These are phyloP conservation scores for Carcinoscorpius rotundicauda DNA, from an alignment of 1,140 invertebrate genomes.

Conservation along the genomic window DNA sequence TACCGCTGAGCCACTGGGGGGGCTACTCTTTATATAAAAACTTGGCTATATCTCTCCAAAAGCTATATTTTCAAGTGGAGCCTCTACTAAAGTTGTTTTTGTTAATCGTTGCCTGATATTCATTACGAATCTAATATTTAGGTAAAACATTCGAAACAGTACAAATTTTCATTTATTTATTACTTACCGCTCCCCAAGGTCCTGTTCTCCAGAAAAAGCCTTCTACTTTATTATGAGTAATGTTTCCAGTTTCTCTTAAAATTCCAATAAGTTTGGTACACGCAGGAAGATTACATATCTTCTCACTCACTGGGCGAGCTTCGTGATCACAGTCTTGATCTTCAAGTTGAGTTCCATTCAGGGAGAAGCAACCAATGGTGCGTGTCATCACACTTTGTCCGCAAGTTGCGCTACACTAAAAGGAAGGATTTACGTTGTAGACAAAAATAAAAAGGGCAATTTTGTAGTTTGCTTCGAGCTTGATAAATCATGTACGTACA, in stretches of 20 bases:
- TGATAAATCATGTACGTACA: too few species aligned
- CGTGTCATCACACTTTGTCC: constrained; percentile 28
- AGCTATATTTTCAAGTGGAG: too few species aligned
- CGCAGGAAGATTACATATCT: neutral
- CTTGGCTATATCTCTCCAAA: too few species aligned
- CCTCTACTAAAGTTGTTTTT: too few species aligned
- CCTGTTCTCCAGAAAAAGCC: constrained; percentile 31
- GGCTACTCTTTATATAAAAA: too few species aligned
- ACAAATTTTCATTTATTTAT: neutral
- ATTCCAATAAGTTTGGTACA: constrained; percentile 5
- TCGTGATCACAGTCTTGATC: constrained; percentile 8
- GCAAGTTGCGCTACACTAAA: constrained; percentile 21
- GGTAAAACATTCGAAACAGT: too few species aligned
- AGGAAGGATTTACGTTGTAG: too few species aligned
- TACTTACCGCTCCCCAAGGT: constrained; percentile 32
- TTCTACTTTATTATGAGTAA: constrained; percentile 15
- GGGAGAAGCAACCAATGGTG: constrained; percentile 9
- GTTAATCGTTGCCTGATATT: too few species aligned
- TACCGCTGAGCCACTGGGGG: too few species aligned
- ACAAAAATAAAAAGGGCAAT: too few species aligned
- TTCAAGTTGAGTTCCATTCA: neutral
- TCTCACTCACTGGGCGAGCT: constrained; percentile 5
- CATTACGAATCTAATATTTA: too few species aligned
- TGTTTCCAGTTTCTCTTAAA: neutral
- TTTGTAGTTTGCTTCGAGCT: too few species aligned